Base-by-base conservation (phyloP, 2,113 vertebrate species). In the Silurus glanis region DNA sequence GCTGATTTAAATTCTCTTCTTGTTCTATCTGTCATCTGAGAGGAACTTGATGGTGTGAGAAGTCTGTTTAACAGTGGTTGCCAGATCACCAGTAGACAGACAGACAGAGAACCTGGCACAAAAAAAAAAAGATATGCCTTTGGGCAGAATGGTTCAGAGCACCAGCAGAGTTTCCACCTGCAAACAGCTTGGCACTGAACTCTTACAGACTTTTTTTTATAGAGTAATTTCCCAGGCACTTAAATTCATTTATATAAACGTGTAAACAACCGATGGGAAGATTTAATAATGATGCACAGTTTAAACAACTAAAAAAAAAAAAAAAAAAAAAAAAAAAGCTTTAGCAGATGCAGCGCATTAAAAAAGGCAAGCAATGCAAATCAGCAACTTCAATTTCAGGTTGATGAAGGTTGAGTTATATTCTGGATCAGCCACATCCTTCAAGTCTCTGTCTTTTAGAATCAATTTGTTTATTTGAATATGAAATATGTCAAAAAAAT, bases 71-170 rank as follows among this genome's bases (percentile, higher is more conserved):
- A 61, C 28, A 47, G 78, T 37, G 13, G 78, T 7, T 61, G 56
- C 56, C 78, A 80, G 56, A 80, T 45, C 56, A 61, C 56, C 78
- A 80, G 56, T 37, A 80, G 78, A 80, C 56, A 80, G 56, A 80
- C 76, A 58, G 75, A 66, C 21, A 55, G 49, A 28, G 9, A 58
- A 79, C 17, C 23, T 80, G 56, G 78, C 78, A 80, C 59, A 80
- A 47, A 47, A 55, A 23, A 23, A 12, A 14, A 61, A 21, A 13
- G 1, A 21, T 56, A 80, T 59, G 28, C 2, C 58, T 80, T 47
- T 45, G 14, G 19, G 78, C 28, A 61, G 37, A 80, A 61, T 2
- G 9, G 28, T 45, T 80, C 56, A 2, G 56, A 59, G 28, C 78
- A 10, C 78, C 78, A 80, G 28, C 78, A 19, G 55, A 0, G 78